Evolutionary conservation across 2,113 vertebrate genomes (phyloP).

Genomic region (Rhegmatorhina hoffmannsi): DNA sequence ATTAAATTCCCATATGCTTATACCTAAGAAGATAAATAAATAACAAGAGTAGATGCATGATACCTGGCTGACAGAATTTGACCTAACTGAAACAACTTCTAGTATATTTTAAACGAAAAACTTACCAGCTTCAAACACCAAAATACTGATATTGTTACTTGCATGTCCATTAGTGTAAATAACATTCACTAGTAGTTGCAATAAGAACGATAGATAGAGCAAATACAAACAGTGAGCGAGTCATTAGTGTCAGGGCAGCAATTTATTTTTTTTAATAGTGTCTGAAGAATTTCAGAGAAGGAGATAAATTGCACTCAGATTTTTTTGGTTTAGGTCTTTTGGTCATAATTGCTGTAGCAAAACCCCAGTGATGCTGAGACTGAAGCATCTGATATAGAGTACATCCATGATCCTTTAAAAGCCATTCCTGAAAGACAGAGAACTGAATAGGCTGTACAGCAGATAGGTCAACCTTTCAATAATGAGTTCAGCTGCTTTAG

Average conservation of each 20-base stretch:
- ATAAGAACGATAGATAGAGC: not conserved
- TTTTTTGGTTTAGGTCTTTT: not conserved
- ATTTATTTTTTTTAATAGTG: not conserved
- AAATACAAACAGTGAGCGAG: not conserved
- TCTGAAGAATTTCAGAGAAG: not conserved
- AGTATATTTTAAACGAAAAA: not conserved
- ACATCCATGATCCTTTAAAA: not conserved
- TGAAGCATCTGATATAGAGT: not conserved
- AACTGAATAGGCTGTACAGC: not conserved
- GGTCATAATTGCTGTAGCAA: not conserved
- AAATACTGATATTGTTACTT: not conserved
- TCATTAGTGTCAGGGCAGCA: not conserved
- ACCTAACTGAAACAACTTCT: not conserved
- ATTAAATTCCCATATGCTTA: not conserved
- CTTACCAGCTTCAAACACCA: not conserved
- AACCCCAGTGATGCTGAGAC: not conserved
- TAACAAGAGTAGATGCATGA: not conserved
- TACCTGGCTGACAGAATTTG: not conserved
- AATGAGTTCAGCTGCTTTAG: conserved; percentile 7
- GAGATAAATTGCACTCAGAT: not conserved
- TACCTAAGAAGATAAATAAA: not conserved
- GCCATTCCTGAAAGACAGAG: not conserved
- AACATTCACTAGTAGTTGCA: not conserved
- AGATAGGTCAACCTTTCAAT: conserved; percentile 3
- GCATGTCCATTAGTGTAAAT: not conserved